These are phyloP conservation scores for Machimus rusticus DNA, from an alignment of 2,888 invertebrate genomes.

Conservation along the genomic window DNA sequence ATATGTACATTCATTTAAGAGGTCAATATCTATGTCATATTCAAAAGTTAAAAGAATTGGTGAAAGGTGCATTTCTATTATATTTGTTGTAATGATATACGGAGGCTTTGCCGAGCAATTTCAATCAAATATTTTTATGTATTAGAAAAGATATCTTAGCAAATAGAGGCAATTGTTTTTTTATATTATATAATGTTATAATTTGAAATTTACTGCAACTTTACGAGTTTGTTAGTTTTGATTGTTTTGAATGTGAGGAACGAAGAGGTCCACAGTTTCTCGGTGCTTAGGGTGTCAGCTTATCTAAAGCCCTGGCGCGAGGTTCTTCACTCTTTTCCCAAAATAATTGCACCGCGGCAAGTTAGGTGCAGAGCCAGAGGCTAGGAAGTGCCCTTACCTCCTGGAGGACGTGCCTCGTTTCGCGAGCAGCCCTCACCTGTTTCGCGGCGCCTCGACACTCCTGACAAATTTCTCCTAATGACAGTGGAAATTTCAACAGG, in stretches of 20 bases:
- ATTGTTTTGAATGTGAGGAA: background rate
- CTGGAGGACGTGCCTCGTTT: background rate
- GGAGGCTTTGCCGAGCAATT: no score
- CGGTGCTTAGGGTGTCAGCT: background rate
- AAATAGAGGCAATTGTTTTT: no score
- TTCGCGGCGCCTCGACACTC: background rate
- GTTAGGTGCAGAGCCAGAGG: background rate
- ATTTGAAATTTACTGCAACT: background rate
- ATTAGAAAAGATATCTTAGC: no score
- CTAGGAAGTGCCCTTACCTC: background rate
- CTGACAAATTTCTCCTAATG: conserved; percentile 33
- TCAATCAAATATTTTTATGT: no score
- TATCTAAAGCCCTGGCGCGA: background rate
- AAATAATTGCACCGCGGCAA: background rate
- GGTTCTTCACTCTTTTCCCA: background rate
- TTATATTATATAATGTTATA: background rate
- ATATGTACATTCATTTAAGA: no score
- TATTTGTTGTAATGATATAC: no score
- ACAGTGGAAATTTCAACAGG: conserved; percentile 29
- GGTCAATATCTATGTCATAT: no score
- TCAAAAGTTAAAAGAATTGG: no score
- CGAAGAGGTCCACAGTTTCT: background rate
- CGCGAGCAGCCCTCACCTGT: conserved; percentile 8
- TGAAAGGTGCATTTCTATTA: no score
- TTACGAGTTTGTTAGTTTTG: background rate